Percentiles rank a stretch among this genome's conserved stretches.
Evolutionary conservation across 2,797 vertebrate genomes (phyloP).

Genomic region (Microhierax caerulescens): DNA sequence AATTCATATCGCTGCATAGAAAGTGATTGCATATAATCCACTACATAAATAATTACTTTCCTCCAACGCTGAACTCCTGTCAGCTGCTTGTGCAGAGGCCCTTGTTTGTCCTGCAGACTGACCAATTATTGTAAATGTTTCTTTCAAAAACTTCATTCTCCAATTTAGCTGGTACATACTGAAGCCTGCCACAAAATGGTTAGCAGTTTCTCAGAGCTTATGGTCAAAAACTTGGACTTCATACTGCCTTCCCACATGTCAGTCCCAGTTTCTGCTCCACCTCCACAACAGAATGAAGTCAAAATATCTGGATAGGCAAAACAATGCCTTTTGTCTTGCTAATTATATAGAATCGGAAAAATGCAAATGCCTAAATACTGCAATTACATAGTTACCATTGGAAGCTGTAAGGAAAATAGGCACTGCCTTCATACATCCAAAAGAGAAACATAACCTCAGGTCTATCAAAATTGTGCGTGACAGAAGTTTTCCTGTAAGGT

Average conservation of each 20-base stretch:
- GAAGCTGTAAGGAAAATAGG: slow-evolving; percentile 21
- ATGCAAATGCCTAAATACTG: slow-evolving; percentile 32
- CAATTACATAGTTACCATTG: slow-evolving; percentile 9
- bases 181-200: background rate
- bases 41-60: background rate
- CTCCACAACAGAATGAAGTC: background rate
- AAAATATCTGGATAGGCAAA: slow-evolving; percentile 3
- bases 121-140: background rate
- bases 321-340: background rate
- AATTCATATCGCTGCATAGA: background rate
- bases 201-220: background rate
- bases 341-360: slow-evolving; percentile 21
- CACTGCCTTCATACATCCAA: background rate
- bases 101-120: background rate
- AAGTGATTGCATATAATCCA: background rate
- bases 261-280: background rate
- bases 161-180: background rate
- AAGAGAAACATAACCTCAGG: background rate
- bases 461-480: background rate
- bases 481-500: background rate
- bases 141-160: background rate
- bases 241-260: background rate
- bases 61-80: background rate
- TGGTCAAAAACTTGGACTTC: background rate
- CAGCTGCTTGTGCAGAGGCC: background rate